A percentile compares a stretch with the other conserved stretches of the same genome.
phyloP scores from a whole-genome alignment of 2,113 vertebrate species.

The Physeter macrocephalus region DNA sequence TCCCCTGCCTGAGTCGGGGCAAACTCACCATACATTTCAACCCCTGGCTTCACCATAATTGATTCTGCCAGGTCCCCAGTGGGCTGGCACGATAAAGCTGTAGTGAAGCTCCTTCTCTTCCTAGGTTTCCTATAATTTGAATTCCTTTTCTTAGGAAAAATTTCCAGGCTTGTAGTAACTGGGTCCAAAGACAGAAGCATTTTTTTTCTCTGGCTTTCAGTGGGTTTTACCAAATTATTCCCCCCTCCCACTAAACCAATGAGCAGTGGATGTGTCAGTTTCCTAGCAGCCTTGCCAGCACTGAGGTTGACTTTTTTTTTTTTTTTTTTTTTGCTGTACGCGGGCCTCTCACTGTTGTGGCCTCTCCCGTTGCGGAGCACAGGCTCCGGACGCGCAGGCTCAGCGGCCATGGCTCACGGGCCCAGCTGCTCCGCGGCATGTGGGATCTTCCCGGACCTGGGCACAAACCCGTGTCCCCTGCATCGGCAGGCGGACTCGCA shows the following conservation, averaged over 20 bases:
- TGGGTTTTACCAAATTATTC: background rate
- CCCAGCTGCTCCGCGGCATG: too few species aligned
- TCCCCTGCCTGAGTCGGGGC: background rate
- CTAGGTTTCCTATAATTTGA: background rate
- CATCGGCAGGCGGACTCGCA: too few species aligned
- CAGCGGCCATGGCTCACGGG: too few species aligned
- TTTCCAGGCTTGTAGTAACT: background rate
- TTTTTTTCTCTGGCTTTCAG: background rate
- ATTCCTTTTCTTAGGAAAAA: background rate
- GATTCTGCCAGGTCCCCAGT: background rate
- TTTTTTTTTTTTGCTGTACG: too few species aligned
- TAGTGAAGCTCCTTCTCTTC: background rate
- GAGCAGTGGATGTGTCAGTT: background rate
- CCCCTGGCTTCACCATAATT: background rate
- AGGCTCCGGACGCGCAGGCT: too few species aligned
- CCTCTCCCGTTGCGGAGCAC: too few species aligned
- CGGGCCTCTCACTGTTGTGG: too few species aligned
- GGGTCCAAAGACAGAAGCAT: background rate
- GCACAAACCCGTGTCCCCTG: too few species aligned
- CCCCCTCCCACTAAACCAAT: fast-evolving
- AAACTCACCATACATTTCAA: background rate
- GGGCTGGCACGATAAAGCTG: too few species aligned
- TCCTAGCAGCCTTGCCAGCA: background rate
- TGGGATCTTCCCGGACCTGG: too few species aligned
- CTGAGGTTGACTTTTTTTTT: background rate